A percentile compares a stretch with the other conserved stretches of the same genome.
These are phyloP conservation scores for Polia nebulosa DNA, from an alignment of 2,888 invertebrate genomes.

Conservation along the genomic window DNA sequence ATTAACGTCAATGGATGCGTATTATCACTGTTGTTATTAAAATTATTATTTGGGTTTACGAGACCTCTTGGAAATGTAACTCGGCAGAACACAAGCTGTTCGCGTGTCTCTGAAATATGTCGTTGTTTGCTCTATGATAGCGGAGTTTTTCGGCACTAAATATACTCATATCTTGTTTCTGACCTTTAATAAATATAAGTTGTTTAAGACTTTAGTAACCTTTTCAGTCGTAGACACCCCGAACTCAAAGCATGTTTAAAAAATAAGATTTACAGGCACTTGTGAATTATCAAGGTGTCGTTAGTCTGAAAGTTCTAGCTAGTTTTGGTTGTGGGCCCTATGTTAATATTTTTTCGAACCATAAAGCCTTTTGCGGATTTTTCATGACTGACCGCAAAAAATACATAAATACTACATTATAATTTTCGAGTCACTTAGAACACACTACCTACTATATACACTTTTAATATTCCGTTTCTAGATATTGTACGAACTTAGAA, in stretches of 20 bases:
- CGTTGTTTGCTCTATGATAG: neutral
- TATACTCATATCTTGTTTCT: neutral
- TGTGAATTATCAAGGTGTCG: too few relatives aligned
- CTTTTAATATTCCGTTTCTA: neutral
- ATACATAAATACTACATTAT: too few relatives aligned
- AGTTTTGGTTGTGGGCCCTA: too few relatives aligned
- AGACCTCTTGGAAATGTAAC: constrained; percentile 55
- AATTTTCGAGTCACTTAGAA: too few relatives aligned
- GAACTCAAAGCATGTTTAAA: too few relatives aligned
- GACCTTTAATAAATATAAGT: neutral
- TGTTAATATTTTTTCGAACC: neutral
- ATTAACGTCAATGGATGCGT: constrained; percentile 45
- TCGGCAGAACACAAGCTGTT: constrained; percentile 19
- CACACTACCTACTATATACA: too few relatives aligned
- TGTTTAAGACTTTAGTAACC: neutral
- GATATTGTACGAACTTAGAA: neutral
- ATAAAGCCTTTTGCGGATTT: neutral
- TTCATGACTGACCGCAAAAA: neutral
- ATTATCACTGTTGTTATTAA: constrained; percentile 55
- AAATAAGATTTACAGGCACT: too few relatives aligned
- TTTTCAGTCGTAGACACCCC: too few relatives aligned
- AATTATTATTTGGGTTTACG: constrained; percentile 46
- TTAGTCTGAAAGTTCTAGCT: too few relatives aligned
- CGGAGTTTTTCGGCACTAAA: neutral
- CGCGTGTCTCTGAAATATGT: constrained; percentile 21